Evolutionary conservation across 2,888 invertebrate species (phyloP).

Genomic region (Leptopilina drosophilae): DNA sequence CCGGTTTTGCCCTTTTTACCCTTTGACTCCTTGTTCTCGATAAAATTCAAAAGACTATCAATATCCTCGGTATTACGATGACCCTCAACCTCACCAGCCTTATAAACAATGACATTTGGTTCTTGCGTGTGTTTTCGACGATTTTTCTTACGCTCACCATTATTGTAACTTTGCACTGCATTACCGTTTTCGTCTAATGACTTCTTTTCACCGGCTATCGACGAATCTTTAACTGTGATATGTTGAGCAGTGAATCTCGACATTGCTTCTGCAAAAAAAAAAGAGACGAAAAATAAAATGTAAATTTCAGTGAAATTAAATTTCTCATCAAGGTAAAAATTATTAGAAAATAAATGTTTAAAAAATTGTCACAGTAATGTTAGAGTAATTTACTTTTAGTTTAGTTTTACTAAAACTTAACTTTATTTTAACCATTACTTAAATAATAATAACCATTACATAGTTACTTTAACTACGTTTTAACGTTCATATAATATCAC

Average conservation of each 20-base stretch:
- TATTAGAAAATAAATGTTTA: not conserved
- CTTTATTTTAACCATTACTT: no score
- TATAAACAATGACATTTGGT: conserved; percentile 74
- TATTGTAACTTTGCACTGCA: conserved; percentile 79
- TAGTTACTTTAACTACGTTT: no score
- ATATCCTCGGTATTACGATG: conserved; percentile 88
- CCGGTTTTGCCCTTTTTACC: conserved; percentile 72
- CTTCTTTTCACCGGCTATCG: conserved; percentile 78
- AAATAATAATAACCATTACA: no score
- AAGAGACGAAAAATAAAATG: not conserved
- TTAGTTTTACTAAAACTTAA: no score
- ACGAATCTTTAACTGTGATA: conserved; percentile 64
- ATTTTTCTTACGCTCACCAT: conserved; percentile 70
- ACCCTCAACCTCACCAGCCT: conserved; percentile 84
- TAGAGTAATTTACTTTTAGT: no score
- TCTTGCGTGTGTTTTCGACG: conserved; percentile 73
- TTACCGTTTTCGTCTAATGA: conserved; percentile 90
- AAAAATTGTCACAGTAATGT: no score
- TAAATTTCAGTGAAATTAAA: not conserved
- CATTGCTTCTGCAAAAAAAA: conserved; percentile 58
- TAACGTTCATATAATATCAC: no score
- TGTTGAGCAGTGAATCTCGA: conserved; percentile 66
- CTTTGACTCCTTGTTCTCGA: conserved; percentile 80
- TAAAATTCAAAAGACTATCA: conserved; percentile 87
- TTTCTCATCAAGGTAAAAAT: conserved; percentile 3